Base-by-base conservation (phyloP, 2,797 vertebrate species). In the Lophius americanus region DNA sequence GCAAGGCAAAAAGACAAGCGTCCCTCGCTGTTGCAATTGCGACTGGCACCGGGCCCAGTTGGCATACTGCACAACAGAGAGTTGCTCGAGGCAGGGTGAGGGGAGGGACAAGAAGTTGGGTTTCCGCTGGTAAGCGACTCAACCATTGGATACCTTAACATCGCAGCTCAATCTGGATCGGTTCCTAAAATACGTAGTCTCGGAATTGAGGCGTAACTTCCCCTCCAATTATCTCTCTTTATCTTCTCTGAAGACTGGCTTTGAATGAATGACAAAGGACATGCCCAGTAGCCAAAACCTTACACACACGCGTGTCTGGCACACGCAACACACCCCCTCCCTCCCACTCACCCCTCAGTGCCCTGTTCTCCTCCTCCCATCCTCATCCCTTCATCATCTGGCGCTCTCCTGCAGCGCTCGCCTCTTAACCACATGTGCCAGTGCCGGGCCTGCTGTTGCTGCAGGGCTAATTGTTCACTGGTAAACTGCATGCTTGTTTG, bases 361-460 rank as follows among this genome's bases (percentile, higher is more conserved):
- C 63, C 67, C 58, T 70, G 90, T 82, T 92, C 87, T 51, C 91
- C 85, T 88, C 89, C 56, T 63, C 83, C 74, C 83, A 76, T 92
- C 92, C 92, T 92, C 94, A 92, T 92, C 86, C 92, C 95, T 95
- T 96, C 94, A 96, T 97, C 96, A 94, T 96, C 94, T 95, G 94
- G 89, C 79, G 75, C 93, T 93, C 95, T 91, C 95, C 91, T 59
- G 87, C 87, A 85, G 92, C 64, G 84, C 69, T 84, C 76, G 87
- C 84, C 86, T 91, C 86, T 89, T 84, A 88, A 94, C 94, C 96
- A 93, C 94, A 93, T 95, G 93, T 95, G 94, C 94, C 89, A 88
- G 91, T 85, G 91, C 91, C 83, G 81, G 92, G 94, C 94, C 77
- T 90, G 86, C 93, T 95, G 93, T 81, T 87, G 94, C 92, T 97